Evolutionary conservation across 2,888 invertebrate species (phyloP), one percentile per base, ranked within the genome.

Genomic region (Girardia tigrina): DNA sequence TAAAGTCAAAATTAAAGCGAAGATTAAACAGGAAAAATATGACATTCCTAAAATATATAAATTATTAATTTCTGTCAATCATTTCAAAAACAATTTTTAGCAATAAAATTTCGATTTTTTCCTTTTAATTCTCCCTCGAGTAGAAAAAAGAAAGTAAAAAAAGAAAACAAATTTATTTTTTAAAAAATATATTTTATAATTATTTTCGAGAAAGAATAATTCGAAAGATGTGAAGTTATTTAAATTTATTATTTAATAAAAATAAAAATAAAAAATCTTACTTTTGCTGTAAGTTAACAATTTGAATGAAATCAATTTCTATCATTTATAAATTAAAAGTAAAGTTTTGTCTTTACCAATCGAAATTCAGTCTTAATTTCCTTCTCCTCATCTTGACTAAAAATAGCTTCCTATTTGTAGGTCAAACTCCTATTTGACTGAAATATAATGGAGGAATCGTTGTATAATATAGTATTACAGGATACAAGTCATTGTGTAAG

Each of bases 231-330:
- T n/a, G n/a, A n/a, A n/a, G n/a, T n/a, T n/a, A n/a, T 36, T 36
- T 36, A 8, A 36, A 36, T 36, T 12, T 12, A 36, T 36, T 36
- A 36, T 12, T 36, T 36, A 16, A 36, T 16, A 36, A 36, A 36
- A 12, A 12, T 36, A 36, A 8, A 36, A 36, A 36, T 36, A 36
- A 36, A 36, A 56, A 56, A 23, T 56, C 56, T 56, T 56, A 56
- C 56, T 56, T 56, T 56, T 12, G 4, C 56, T 8, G 56, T 56
- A 56, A 56, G n/a, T 56, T 56, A 56, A 6, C 6, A 56, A 56
- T 56, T 56, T 56, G 56, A 56, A 56, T 56, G 56, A 56, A 56
- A 56, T 56, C 56, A 56, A 56, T 56, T 56, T 56, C 56, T 56
- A 56, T 4, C 56, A 56, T 56, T 56, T 56, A 56, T 56, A 56